Conservation (phyloP, 2,888 invertebrate genomes). For the Epicampocera succincta region DNA sequence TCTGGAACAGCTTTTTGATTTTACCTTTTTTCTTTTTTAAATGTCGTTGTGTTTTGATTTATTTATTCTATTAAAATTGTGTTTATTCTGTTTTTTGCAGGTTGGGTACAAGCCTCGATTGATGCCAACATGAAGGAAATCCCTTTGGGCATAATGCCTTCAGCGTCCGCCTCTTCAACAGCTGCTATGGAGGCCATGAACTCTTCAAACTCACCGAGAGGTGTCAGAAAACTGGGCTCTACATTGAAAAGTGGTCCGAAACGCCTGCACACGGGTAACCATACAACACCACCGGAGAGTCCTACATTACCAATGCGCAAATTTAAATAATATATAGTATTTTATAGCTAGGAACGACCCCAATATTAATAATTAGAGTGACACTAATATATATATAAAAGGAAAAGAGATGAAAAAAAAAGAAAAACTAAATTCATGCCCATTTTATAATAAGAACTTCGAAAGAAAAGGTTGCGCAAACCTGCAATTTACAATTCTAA, state of each 20-base stretch:
- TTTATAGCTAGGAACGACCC: slow-evolving; percentile 65
- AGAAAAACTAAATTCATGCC: not conserved
- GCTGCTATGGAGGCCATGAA: slow-evolving; percentile 77
- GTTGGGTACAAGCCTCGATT: slow-evolving; percentile 80
- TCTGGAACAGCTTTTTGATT: too few relatives aligned
- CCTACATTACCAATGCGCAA: slow-evolving; percentile 80
- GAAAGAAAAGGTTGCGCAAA: slow-evolving; percentile 28
- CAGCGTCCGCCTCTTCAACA: slow-evolving; percentile 78
- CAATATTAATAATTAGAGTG: slow-evolving; percentile 44
- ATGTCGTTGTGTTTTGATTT: too few relatives aligned
- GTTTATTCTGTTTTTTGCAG: slow-evolving; percentile 74
- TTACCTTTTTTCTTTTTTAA: too few relatives aligned
- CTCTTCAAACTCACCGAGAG: slow-evolving; percentile 79
- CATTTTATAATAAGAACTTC: slow-evolving; percentile 30
- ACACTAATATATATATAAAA: slow-evolving; percentile 26
- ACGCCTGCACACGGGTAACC: slow-evolving; percentile 74
- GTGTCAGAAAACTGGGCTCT: slow-evolving; percentile 77
- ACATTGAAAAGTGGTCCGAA: slow-evolving; percentile 79
- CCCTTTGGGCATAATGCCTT: slow-evolving; percentile 75
- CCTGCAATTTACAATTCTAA: slow-evolving; percentile 36
- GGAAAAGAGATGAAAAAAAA: too few relatives aligned
- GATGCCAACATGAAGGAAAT: slow-evolving; percentile 75
- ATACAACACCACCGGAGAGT: slow-evolving; percentile 78
- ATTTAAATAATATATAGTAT: slow-evolving; percentile 77
- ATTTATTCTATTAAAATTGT: too few relatives aligned